Conservation (phyloP, 2,888 invertebrate species). For the Drosophila borborema region DNA sequence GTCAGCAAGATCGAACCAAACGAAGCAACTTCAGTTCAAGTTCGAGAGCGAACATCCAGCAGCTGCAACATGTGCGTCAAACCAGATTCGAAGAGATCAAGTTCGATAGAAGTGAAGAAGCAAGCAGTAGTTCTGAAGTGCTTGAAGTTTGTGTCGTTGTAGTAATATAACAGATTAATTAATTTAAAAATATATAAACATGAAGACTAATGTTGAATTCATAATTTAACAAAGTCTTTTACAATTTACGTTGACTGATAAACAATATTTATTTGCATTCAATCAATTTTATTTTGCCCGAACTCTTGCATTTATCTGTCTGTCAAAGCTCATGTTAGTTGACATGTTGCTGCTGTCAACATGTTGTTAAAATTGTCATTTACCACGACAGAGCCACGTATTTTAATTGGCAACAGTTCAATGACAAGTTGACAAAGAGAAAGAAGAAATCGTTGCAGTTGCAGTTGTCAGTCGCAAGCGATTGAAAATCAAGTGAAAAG, state of each 20-base stretch:
- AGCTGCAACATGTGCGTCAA: background rate
- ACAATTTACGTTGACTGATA: background rate
- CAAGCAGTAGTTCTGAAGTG: background rate
- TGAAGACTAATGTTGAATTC: background rate
- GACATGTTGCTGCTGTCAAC: slow-evolving; percentile 7
- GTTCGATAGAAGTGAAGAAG: background rate
- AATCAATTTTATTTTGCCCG: background rate
- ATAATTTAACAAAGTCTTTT: background rate
- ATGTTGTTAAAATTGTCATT: background rate
- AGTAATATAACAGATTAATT: background rate
- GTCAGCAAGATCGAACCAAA: background rate
- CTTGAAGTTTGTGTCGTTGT: background rate
- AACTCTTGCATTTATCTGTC: background rate
- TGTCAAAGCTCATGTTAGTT: slow-evolving; percentile 26
- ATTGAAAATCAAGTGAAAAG: slow-evolving; percentile 3
- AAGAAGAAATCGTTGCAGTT: slow-evolving; percentile 9
- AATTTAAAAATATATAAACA: background rate
- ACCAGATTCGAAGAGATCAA: background rate
- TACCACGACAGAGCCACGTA: background rate
- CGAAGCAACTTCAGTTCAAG: background rate
- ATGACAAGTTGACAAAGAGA: slow-evolving; percentile 19
- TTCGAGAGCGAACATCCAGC: background rate
- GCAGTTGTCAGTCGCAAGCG: too few species aligned
- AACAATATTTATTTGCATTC: background rate
- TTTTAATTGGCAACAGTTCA: slow-evolving; percentile 10